phyloP scores from a whole-genome alignment of 2,888 invertebrate species.

The Dynastes tityus region DNA sequence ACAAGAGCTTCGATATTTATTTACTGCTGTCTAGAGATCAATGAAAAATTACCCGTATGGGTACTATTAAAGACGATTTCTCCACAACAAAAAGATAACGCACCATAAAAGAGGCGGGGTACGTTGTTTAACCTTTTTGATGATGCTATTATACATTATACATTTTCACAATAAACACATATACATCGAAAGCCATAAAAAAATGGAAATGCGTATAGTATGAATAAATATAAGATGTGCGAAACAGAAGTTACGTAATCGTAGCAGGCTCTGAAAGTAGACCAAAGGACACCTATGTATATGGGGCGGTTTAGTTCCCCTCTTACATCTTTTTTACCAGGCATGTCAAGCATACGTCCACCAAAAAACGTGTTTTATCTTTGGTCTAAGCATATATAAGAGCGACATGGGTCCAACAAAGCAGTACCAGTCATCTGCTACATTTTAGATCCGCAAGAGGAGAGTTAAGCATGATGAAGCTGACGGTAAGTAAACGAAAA shows the following conservation, averaged over 20 bases:
- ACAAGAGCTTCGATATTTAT: neutral
- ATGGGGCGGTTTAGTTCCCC: constrained; percentile 57
- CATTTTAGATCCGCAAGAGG: constrained; percentile 53
- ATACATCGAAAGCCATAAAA: neutral
- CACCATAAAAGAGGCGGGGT: neutral
- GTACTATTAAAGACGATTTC: neutral
- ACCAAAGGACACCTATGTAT: constrained; percentile 58
- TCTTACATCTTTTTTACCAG: constrained; percentile 50
- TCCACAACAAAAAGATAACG: neutral
- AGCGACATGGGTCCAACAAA: constrained; percentile 56
- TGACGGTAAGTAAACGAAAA: constrained; percentile 61
- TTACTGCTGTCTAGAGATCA: neutral
- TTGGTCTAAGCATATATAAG: constrained; percentile 59
- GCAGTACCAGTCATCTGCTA: constrained; percentile 65
- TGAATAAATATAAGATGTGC: neutral
- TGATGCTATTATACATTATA: neutral
- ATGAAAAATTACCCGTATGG: neutral
- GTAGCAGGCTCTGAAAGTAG: constrained; percentile 60
- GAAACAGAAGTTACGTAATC: constrained; percentile 57
- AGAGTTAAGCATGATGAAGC: constrained; percentile 64
- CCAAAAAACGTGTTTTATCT: neutral
- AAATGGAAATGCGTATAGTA: neutral
- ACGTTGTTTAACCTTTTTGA: neutral
- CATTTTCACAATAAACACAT: neutral
- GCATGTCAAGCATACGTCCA: neutral